Evolutionary conservation across 2,888 invertebrate species (phyloP), one percentile per base, ranked within the genome.

Genomic region (Sclerodermus sp.): DNA sequence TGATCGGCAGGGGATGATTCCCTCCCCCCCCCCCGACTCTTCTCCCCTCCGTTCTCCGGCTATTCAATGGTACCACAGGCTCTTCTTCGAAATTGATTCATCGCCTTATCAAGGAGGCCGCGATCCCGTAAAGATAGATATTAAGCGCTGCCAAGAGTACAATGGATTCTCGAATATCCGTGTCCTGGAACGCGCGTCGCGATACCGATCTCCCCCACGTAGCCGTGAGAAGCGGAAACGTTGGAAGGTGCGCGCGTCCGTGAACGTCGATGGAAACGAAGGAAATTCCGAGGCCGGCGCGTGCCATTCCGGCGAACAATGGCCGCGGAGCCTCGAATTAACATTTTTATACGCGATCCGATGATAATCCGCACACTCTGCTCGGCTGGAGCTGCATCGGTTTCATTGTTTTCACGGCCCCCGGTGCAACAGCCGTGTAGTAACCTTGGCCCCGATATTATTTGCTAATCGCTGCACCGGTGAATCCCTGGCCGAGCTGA

Each of bases 381-480:
- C 32, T 12, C 32, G 30, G 9, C 31, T 9, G 32, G 1, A 15
- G 30, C 55, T 55, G 59, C 58, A 59, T 57, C 58, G 55, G 58
- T 64, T 59, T 58, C 60, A 62, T 60, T 64, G 60, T 64, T 60
- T 49, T 23, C 23, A 23, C 23, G 23, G 23, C 8, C 23, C 50
- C 54, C 55, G 52, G 51, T 51, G 58, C 56, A 55, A 43, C 42
- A 57, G 36, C 46, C 53, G 53, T 59, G 52, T 58, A 67, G 67
- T 72, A 73, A 74, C 74, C 74, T 74, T 74, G 74, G 70, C 74
- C 69, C 60, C 67, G 62, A 67, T 74, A 70, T 71, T 64, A 64
- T 70, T 72, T 62, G 64, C 66, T 59, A 66, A 73, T 68, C 64
- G 60, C 55, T 39, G 47, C 57, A 54, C 60, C 59, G 23, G 23